A percentile compares a stretch with the other conserved stretches of the same genome.
Conservation (phyloP, 2,113 vertebrate species). For the Lipotes vexillifer region DNA sequence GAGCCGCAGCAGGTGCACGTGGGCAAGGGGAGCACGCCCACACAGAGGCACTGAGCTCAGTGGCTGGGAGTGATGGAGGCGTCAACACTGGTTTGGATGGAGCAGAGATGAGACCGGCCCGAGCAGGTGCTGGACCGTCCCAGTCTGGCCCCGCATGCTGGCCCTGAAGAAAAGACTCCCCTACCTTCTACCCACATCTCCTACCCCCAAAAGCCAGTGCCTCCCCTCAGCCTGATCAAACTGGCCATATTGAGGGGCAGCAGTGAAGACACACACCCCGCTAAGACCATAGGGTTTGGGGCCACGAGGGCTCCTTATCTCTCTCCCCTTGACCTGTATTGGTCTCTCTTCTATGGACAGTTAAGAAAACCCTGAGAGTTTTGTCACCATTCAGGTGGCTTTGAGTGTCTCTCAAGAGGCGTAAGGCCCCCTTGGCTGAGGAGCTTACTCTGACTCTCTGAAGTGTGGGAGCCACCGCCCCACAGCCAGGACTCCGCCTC, state of each 20-base stretch:
- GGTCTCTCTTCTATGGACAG: background rate
- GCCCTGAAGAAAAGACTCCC: background rate
- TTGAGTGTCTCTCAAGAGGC: background rate
- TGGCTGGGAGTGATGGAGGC: background rate
- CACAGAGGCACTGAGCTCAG: rapidly evolving
- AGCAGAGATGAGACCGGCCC: background rate
- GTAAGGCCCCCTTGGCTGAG: background rate
- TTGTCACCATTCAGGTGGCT: background rate
- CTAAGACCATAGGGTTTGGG: background rate
- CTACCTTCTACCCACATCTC: background rate
- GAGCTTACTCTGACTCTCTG: background rate
- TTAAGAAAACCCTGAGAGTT: background rate
- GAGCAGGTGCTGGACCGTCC: background rate
- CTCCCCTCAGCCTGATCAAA: background rate
- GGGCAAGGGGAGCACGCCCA: rapidly evolving
- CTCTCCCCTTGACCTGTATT: background rate
- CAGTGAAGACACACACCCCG: background rate
- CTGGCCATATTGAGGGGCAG: background rate
- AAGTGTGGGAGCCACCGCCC: background rate
- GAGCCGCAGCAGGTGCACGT: rapidly evolving
- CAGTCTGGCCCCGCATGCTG: background rate
- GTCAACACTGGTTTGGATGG: background rate
- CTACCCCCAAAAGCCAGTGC: background rate
- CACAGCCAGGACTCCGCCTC: background rate
- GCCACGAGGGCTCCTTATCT: background rate